Conservation (phyloP, 2,888 invertebrate genomes). For the Callinectes sapidus region DNA sequence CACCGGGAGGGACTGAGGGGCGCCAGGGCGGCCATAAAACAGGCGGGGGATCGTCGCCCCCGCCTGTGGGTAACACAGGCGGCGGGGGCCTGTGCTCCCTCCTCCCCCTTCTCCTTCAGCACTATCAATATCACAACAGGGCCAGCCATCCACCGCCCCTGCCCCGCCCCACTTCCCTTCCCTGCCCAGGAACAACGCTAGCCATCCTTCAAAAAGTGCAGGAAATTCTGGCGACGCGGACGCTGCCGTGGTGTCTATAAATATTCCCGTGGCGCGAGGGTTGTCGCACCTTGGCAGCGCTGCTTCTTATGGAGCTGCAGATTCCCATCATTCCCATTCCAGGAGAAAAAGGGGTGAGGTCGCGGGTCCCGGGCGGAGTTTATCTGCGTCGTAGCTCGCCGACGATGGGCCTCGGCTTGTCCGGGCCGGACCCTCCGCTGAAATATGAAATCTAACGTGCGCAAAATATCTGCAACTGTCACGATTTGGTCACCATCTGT, state of each 20-base stretch:
- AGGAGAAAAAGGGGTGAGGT: slow-evolving; percentile 52
- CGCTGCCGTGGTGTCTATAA: background rate
- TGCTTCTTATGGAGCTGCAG: slow-evolving; percentile 50
- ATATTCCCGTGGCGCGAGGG: background rate
- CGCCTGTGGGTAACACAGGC: background rate
- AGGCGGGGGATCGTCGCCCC: slow-evolving; percentile 27
- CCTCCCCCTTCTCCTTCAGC: background rate
- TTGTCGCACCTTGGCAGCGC: slow-evolving; percentile 57
- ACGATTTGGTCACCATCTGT: slow-evolving; percentile 65
- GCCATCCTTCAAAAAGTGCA: slow-evolving; percentile 23
- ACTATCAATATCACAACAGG: slow-evolving; percentile 29
- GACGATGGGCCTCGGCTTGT: slow-evolving; percentile 59
- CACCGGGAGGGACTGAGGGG: slow-evolving; percentile 30
- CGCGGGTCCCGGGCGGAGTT: slow-evolving; percentile 49
- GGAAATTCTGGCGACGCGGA: slow-evolving; percentile 5
- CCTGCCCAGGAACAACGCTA: background rate
- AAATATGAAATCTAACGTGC: slow-evolving; percentile 66
- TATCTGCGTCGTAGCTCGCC: slow-evolving; percentile 58
- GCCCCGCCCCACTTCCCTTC: background rate
- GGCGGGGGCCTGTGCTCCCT: background rate
- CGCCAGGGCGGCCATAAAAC: slow-evolving; percentile 49
- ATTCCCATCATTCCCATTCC: slow-evolving; percentile 57
- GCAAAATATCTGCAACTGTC: slow-evolving; percentile 63
- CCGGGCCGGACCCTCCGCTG: slow-evolving; percentile 47
- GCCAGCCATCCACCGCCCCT: background rate